Evolutionary conservation across 2,888 invertebrate genomes (phyloP).

Genomic region (Ctena decussata): DNA sequence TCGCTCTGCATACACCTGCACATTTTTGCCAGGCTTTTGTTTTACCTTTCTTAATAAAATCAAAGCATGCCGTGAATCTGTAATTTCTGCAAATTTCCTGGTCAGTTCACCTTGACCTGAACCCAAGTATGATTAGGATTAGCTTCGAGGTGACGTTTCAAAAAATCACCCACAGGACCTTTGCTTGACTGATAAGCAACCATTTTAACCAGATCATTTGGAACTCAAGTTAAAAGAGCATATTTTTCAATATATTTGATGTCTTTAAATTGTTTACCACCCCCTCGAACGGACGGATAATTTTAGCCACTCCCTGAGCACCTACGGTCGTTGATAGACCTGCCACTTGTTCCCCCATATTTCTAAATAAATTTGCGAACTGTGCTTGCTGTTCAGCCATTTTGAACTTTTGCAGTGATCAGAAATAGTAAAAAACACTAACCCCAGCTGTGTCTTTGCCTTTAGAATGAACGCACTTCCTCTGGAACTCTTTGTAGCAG

Average conservation of each 20-base stretch:
- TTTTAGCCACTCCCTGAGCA: too few species aligned
- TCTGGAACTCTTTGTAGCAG: too few species aligned
- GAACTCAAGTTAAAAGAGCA: not conserved
- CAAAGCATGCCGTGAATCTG: conserved; percentile 15
- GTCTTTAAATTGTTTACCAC: not conserved
- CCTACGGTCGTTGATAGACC: too few species aligned
- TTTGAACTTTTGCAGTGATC: too few species aligned
- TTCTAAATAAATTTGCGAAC: too few species aligned
- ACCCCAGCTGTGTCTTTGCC: too few species aligned
- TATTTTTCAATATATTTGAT: conserved; percentile 15
- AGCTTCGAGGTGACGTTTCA: not conserved
- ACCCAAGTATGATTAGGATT: not conserved
- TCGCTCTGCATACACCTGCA: not conserved
- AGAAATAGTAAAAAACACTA: too few species aligned
- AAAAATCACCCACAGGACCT: not conserved
- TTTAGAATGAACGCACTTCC: too few species aligned
- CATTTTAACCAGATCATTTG: not conserved
- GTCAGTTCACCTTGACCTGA: not conserved
- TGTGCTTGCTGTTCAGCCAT: too few species aligned
- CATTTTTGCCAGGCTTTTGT: conserved; percentile 1
- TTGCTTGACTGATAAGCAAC: not conserved
- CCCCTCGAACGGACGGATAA: not conserved
- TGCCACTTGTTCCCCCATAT: too few species aligned
- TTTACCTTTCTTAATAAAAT: not conserved
- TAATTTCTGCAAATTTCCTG: not conserved